Evolutionary conservation across 1,140 invertebrate genomes (phyloP).

Genomic region (Diprion similis): DNA sequence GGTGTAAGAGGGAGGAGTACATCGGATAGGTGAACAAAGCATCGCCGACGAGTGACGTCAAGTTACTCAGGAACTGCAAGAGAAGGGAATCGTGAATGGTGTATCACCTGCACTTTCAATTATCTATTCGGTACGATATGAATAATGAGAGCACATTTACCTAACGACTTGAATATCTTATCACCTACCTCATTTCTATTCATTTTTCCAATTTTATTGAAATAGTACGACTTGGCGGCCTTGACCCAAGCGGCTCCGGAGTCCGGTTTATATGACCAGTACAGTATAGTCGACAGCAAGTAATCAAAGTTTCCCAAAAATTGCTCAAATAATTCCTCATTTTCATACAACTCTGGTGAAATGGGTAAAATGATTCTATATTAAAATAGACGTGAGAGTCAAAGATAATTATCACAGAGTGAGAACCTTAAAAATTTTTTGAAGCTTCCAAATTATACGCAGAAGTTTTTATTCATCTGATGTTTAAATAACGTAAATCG

Average conservation of each 20-base stretch:
- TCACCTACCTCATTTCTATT: background rate
- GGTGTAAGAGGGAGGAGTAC: background rate
- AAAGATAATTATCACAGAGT: too few species aligned
- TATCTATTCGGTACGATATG: too few species aligned
- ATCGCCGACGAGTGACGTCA: background rate
- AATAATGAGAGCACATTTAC: too few species aligned
- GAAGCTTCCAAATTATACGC: too few species aligned
- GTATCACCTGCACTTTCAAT: too few species aligned
- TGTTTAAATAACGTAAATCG: too few species aligned
- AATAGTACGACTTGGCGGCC: slow-evolving; percentile 1
- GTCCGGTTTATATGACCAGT: background rate
- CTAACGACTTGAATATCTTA: background rate
- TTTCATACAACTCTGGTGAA: background rate
- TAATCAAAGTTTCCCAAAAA: background rate
- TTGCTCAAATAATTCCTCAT: too few species aligned
- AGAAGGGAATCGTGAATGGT: background rate
- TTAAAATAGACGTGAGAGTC: too few species aligned
- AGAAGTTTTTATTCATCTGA: too few species aligned
- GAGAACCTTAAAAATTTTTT: too few species aligned
- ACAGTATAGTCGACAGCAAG: background rate
- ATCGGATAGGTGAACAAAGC: background rate
- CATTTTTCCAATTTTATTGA: background rate
- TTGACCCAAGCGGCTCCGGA: background rate
- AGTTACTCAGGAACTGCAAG: background rate
- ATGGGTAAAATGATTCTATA: too few species aligned